A percentile compares a stretch with the other conserved stretches of the same genome.
Evolutionary conservation across 2,113 vertebrate genomes (phyloP).

Genomic region (Eurystomus gularis): DNA sequence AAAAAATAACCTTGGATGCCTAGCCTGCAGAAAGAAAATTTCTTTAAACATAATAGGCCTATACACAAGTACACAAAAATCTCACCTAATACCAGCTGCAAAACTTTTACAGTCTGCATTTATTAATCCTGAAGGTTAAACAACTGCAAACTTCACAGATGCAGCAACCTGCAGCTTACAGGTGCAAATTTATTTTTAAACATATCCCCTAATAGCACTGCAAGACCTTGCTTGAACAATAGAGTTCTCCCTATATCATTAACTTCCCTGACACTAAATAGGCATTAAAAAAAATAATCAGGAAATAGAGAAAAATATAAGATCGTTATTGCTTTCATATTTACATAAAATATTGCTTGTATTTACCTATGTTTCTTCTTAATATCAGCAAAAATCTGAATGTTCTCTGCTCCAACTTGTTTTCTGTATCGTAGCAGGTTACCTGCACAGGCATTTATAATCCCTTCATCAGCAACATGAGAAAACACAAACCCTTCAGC

Average conservation of each 20-base stretch:
- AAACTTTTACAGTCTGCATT: not conserved
- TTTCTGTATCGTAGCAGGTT: slow-evolving; percentile 82
- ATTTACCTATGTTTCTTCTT: slow-evolving; percentile 92
- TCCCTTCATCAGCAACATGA: slow-evolving; percentile 83
- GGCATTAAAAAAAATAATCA: not conserved
- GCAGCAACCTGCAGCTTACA: slow-evolving; percentile 3
- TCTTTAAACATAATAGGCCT: not conserved
- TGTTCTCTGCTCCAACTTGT: slow-evolving; percentile 79
- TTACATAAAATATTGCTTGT: not conserved
- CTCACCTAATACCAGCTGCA: not conserved
- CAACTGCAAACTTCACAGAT: not conserved
- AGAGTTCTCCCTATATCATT: not conserved
- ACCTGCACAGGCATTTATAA: slow-evolving; percentile 82
- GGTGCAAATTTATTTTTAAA: slow-evolving; percentile 11
- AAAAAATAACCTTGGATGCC: not conserved
- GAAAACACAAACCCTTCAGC: slow-evolving; percentile 83
- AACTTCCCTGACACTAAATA: not conserved
- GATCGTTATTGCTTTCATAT: not conserved
- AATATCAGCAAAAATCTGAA: slow-evolving; percentile 88
- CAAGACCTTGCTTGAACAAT: not conserved
- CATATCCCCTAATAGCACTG: not conserved
- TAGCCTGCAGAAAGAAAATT: not conserved
- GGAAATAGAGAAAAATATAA: not conserved
- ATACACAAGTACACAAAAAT: not conserved
- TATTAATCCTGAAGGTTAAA: slow-evolving; percentile 9